Base-by-base conservation (phyloP, 1,140 invertebrate genomes). In the Leptinotarsa lineolata region DNA sequence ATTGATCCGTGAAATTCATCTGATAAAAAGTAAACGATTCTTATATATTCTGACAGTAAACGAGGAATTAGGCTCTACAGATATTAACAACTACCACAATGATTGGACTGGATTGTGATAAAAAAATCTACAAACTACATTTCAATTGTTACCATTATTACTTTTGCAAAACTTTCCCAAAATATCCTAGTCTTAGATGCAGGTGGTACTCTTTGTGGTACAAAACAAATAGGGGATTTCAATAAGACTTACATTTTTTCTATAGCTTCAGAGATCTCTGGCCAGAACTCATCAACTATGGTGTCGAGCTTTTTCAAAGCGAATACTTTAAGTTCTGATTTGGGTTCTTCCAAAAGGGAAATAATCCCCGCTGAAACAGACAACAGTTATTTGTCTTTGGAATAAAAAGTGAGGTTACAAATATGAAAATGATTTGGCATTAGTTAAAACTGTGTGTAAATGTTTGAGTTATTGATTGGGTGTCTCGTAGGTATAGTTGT, bases 251-350 rank as follows among this genome's bases (percentile, higher is more conserved):
- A 93, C 92, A 99, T 98, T 87, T 98, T 99, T 81, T 95, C 93
- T 82, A 99, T 97, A 13, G 96, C 95, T 86, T 99, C 97, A 0
- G 96, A 97, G 76, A 99, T 98, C 87, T 99, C 97, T 18, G 97
- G 95, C 97, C 97, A 99, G 86, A 99, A 99, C 85, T 97, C 94
- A 84, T 98, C 96, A 0, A 99, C 97, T 83, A 99, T 95, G 80
- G 91, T 89, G 85, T 99, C 93, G 60, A 99, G 86, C 82, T 97
- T 97, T 80, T 93, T 93, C 68, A 93, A 80, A 21, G 97, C 97
- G 86, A 97, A 99, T 3, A 95, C 91, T 86, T 97, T 97, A 61
- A 99, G 87, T 85, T 98, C 95, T 18, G 92, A 89, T 86, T 95
- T 94, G 39, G 94, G 93, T 85, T 99, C 97, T 85, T 99, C 96